Evolutionary conservation across 2,113 vertebrate genomes (phyloP).

Genomic region (Antechinus flavipes): DNA sequence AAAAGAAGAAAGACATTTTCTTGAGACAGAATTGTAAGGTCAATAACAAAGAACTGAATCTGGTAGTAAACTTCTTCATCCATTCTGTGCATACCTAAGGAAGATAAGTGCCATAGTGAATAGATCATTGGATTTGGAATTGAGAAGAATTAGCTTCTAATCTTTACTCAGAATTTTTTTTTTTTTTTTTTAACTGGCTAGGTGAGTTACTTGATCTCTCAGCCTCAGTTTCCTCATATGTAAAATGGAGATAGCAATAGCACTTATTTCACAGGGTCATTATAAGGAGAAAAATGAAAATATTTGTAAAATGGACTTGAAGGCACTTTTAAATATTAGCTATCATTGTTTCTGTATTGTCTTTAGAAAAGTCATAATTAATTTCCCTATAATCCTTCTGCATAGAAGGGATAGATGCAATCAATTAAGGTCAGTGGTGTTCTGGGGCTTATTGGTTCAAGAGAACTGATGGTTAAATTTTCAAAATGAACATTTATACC

Average conservation of each 20-base stretch:
- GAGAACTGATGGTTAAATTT: background rate
- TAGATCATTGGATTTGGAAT: background rate
- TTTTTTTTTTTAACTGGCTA: background rate
- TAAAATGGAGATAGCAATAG: background rate
- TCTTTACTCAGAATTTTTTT: background rate
- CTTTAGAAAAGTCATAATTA: background rate
- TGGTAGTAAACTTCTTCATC: background rate
- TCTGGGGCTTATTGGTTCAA: background rate
- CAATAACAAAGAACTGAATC: background rate
- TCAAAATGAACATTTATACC: background rate
- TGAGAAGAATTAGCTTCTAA: background rate
- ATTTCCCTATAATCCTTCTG: background rate
- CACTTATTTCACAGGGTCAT: background rate
- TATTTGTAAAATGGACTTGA: background rate
- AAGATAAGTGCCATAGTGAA: background rate
- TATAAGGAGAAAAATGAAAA: background rate
- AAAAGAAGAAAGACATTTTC: background rate
- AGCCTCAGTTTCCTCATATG: background rate
- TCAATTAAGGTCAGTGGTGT: background rate
- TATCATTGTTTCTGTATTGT: background rate
- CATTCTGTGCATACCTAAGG: background rate
- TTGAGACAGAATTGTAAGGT: background rate
- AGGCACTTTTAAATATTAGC: background rate
- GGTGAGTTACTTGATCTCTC: background rate
- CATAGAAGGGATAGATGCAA: background rate